Base-by-base conservation (phyloP, 2,797 vertebrate genomes). In the Atherinosoma microstoma region DNA sequence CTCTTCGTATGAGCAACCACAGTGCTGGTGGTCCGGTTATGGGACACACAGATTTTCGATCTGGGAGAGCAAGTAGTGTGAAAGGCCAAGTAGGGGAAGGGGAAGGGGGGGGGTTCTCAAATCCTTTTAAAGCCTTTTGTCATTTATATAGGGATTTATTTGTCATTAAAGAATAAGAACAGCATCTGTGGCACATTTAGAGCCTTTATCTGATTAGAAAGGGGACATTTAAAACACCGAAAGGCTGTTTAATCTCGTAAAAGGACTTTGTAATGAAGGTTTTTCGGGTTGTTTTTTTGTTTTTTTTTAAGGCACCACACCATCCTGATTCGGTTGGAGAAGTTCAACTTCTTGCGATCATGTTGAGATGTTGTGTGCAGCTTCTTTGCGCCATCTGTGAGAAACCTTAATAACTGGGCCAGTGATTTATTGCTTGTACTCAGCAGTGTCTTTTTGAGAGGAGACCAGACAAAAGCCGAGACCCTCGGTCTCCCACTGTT, bases 11-110 rank as follows among this genome's bases (percentile, higher is more conserved):
- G 95, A 95, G 95, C 94, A 93, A 92, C 90, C 12, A 76, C 94
- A 91, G 92, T 91, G 90, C 92, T 95, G 95, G 95, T 96, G 96
- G 96, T 97, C 96, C 87, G 62, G 75, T 85, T 89, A 77, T 82
- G 89, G 87, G 90, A 91, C 93, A 88, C 87, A 77, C 89, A 91
- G 89, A 85, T 71, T 93, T 91, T 92, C 66, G 27, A 82, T 75
- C 70, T 64, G 58, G 61, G 60, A 85, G 85, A 77, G 54, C 89
- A 89, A 90, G 87, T 86, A 84, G 89, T 88, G 87, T 95, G 90
- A 95, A 95, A 94, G 94, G 92, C 62, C 61, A 59, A 67, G 45
- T 40, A 49, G 58, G n/a, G 34, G 57, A 53, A 89, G 24, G 27
- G 45, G 89, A 49, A 56, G n/a, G 40, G 54, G 45, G 64, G 30